Base-by-base conservation (phyloP, 2,797 vertebrate species). In the Xiphophorus birchmanni region DNA sequence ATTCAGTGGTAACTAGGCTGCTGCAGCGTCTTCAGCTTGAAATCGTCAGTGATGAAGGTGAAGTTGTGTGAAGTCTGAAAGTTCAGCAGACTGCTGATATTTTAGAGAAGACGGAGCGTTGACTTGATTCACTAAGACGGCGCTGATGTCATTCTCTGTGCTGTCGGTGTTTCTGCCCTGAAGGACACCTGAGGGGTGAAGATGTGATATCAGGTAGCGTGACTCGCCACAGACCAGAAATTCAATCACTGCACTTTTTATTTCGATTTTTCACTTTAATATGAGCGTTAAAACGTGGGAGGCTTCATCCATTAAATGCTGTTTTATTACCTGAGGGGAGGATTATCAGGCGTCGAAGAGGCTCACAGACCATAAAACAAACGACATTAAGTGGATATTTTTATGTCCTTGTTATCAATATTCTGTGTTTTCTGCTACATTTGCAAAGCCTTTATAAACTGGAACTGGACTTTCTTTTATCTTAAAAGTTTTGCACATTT, bases 251-350 rank as follows among this genome's bases (percentile, higher is more conserved):
- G 75, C 37, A 2, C 42, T 37, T 78, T 69, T 44, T 45, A 5
- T 40, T 73, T 76, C 0, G 0, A 32, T 80, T 45, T 76, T 52
- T 86, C 45, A 72, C 76, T 79, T 54, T 65, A 17, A 77, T 75
- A 37, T 67, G 21, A 77, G 42, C 67, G 35, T 29, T 32, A 45
- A 15, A 50, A 72, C 13, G 11, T 60, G 26, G 3, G 0, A 71
- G 40, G 37, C 9, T 40, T 29, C 11, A 15, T 45, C 47, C 56
- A 69, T 37, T 50, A n/a, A 13, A 32, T 29, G 3, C 35, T 76
- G 21, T 40, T 42, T 48, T 47, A 13, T 7, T 17, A 47, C 56
- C 73, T 5, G 6, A 1, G 45, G 69, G 67, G 73, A 5, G 1
- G 26, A 44, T 44, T 10, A 42, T 73, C 9, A 54, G 1, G 5